Base-by-base conservation (phyloP, 2,888 invertebrate species). In the Chorisops tibialis region DNA sequence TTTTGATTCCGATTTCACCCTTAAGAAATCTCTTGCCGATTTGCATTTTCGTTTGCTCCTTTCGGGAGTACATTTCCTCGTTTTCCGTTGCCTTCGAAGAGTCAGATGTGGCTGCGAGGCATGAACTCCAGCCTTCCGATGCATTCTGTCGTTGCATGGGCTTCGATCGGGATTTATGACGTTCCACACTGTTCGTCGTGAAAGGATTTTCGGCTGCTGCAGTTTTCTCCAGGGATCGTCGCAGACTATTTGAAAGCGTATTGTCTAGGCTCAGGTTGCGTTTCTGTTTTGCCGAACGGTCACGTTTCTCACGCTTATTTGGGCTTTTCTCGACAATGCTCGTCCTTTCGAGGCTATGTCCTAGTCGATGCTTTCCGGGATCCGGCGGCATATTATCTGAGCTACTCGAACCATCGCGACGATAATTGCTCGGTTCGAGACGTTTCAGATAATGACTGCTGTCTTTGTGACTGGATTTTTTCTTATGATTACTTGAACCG, bases 1-100 rank as follows among this genome's bases (percentile, higher is more conserved):
- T 79, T 65, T 78, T 78, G 9, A 79, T 79, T 60, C 78, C 78
- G 22, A 79, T 79, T 68, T 79, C 78, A 0, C 78, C 78, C 37
- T 74, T 74, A 1, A 79, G 67, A 35, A 79, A 74, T 5, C 76
- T 73, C 14, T 77, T 71, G 0, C 78, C 78, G 60, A 78, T 76
- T 62, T 77, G 77, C 67, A 78, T 70, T 66, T 75, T 76, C 0
- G 67, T 66, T 11, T 56, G 37, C 63, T 70, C 69, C 39, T 70
- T 68, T 4, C 67, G 66, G 0, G 68, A 59, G 30, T 68, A 68
- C 9, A 68, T 61, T 21, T 70, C 70, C 2, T 70, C 68, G 3
- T 65, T 56, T 24, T 68, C 68, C 39, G 63, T 63, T 5, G 60
- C 56, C 39, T 65, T 67, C 1, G 66, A 63, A 2, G 68, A 67